Evolutionary conservation across 2,888 invertebrate genomes (phyloP).

Genomic region (Stomorhina lunata): DNA sequence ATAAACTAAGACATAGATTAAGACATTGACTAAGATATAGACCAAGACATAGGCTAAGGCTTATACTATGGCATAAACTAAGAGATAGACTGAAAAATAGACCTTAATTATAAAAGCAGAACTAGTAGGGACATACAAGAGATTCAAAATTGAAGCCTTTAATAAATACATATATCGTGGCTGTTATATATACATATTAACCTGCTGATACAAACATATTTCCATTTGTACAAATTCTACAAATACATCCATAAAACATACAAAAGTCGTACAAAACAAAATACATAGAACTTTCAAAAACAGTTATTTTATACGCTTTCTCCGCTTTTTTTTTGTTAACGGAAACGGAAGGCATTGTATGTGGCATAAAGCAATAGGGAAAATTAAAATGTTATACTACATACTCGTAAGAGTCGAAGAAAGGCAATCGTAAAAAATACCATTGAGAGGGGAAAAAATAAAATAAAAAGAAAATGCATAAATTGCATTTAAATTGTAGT

Average conservation of each 20-base stretch:
- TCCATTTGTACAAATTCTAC: not conserved
- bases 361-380: slow-evolving; percentile 23
- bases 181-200: not conserved
- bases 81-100: too few relatives aligned
- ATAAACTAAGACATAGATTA: too few relatives aligned
- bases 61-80: too few relatives aligned
- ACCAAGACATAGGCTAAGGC: too few relatives aligned
- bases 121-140: too few relatives aligned
- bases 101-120: too few relatives aligned
- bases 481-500: slow-evolving; percentile 47
- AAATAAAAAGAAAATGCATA: not conserved
- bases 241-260: not conserved
- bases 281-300: slow-evolving; percentile 44
- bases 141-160: too few relatives aligned
- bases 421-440: not conserved
- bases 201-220: not conserved
- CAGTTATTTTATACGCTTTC: slow-evolving; percentile 14
- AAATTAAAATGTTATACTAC: slow-evolving; percentile 39
- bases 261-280: slow-evolving; percentile 2
- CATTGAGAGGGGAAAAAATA: not conserved
- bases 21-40: too few relatives aligned
- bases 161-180: too few relatives aligned
- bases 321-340: not conserved
- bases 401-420: not conserved
- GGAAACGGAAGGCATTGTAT: slow-evolving; percentile 50